Evolutionary conservation across 2,888 invertebrate species (phyloP).

Genomic region (Lymantria dispar): DNA sequence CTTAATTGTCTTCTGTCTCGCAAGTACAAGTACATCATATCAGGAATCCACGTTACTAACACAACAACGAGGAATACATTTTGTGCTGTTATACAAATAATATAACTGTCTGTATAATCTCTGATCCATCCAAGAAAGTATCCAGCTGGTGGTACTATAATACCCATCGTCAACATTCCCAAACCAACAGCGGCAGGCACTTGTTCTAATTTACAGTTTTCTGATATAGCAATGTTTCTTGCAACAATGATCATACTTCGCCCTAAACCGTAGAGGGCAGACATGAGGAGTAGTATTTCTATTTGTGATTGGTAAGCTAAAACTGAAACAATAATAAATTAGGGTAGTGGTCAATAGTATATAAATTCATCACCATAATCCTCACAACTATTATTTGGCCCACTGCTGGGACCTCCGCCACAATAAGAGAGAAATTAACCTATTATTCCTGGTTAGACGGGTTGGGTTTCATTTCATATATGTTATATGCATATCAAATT

Average conservation of each 20-base stretch:
- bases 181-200: slow-evolving; percentile 87
- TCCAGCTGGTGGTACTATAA: slow-evolving; percentile 85
- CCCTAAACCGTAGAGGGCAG: slow-evolving; percentile 85
- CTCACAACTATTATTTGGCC: too few relatives aligned
- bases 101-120: slow-evolving; percentile 84
- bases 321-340: slow-evolving; percentile 61
- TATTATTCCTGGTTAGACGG: too few relatives aligned
- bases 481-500: too few relatives aligned
- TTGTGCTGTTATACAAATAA: slow-evolving; percentile 84
- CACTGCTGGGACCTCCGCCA: too few relatives aligned
- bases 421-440: too few relatives aligned
- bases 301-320: slow-evolving; percentile 83
- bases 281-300: slow-evolving; percentile 74
- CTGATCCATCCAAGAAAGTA: slow-evolving; percentile 85
- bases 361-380: too few relatives aligned
- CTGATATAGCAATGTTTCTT: slow-evolving; percentile 86
- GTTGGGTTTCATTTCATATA: too few relatives aligned
- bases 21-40: slow-evolving; percentile 69
- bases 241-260: slow-evolving; percentile 89
- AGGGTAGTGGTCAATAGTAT: not conserved
- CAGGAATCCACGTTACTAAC: slow-evolving; percentile 82
- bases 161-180: slow-evolving; percentile 87
- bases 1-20: slow-evolving; percentile 52
- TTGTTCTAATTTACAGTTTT: slow-evolving; percentile 80
- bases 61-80: slow-evolving; percentile 79